Percentiles rank a stretch among this genome's conserved stretches.
These are phyloP conservation scores for Microcebus ravelobensis DNA, from an alignment of 2,113 vertebrate genomes.

Conservation along the genomic window DNA sequence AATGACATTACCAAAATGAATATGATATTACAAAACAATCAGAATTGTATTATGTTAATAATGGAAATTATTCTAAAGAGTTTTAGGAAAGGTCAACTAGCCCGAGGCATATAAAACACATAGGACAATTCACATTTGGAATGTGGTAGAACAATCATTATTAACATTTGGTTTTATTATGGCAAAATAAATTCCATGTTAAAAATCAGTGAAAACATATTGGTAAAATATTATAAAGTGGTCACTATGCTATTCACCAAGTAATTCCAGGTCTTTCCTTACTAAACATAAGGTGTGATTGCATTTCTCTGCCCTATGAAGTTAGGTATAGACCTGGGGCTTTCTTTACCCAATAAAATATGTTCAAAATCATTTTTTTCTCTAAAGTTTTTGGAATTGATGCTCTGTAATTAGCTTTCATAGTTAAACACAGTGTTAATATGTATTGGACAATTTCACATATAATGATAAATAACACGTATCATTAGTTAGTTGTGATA, in stretches of 20 bases:
- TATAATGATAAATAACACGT: neutral
- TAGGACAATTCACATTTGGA: neutral
- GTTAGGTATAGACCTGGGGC: neutral
- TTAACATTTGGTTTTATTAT: neutral
- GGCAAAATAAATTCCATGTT: neutral
- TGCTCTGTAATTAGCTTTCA: neutral
- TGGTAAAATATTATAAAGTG: neutral
- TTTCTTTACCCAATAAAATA: neutral
- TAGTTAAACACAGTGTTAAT: neutral
- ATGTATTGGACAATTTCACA: neutral
- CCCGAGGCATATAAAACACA: neutral
- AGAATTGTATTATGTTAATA: neutral
- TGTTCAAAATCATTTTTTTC: neutral
- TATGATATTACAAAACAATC: neutral
- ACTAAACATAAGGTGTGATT: neutral
- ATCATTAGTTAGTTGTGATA: neutral
- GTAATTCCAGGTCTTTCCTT: neutral
- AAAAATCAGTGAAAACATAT: neutral
- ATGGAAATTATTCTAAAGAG: neutral
- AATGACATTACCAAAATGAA: neutral
- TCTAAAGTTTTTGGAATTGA: neutral
- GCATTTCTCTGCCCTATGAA: neutral
- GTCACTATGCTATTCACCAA: neutral
- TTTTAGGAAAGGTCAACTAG: neutral
- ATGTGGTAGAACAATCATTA: neutral